phyloP scores from a whole-genome alignment of 64 coral and sea anemone species.

The Montipora sp. region DNA sequence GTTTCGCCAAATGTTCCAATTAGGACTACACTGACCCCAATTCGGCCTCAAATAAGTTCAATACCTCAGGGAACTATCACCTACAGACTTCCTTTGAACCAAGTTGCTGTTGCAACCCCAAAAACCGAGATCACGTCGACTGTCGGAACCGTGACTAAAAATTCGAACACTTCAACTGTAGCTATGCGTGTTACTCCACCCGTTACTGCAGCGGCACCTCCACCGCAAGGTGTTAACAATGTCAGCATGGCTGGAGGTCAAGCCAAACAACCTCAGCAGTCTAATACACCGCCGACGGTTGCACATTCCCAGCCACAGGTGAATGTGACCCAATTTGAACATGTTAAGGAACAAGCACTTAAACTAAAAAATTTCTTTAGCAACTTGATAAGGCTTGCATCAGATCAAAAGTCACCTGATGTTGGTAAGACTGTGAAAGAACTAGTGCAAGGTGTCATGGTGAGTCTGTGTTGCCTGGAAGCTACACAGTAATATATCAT shows the following conservation, averaged over 20 bases:
- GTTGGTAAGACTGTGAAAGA: constrained; percentile 92
- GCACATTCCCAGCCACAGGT: constrained; percentile 55
- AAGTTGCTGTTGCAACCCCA: constrained; percentile 12
- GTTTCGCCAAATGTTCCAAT: constrained; percentile 30
- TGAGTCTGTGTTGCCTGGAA: constrained; percentile 30
- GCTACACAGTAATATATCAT: background rate
- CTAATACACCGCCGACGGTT: constrained; percentile 42
- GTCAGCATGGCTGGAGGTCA: background rate
- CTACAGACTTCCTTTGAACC: constrained; percentile 70
- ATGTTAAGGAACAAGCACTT: constrained; percentile 86
- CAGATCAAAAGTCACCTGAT: constrained; percentile 90
- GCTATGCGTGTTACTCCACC: constrained; percentile 14
- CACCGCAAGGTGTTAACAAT: constrained; percentile 20
- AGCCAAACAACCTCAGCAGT: background rate
- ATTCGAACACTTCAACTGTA: constrained; percentile 27
- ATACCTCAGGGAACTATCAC: constrained; percentile 50
- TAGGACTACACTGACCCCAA: constrained; percentile 74
- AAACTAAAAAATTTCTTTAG: constrained; percentile 89
- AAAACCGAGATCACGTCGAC: constrained; percentile 52
- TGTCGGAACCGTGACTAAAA: background rate
- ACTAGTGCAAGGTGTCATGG: constrained; percentile 95
- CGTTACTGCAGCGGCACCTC: background rate
- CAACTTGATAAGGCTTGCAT: constrained; percentile 90
- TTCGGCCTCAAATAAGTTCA: constrained; percentile 60
- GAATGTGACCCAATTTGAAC: constrained; percentile 73